A percentile compares a stretch with the other conserved stretches of the same genome.
phyloP scores from a whole-genome alignment of 2,888 invertebrate genomes.

The Ischnura elegans region DNA sequence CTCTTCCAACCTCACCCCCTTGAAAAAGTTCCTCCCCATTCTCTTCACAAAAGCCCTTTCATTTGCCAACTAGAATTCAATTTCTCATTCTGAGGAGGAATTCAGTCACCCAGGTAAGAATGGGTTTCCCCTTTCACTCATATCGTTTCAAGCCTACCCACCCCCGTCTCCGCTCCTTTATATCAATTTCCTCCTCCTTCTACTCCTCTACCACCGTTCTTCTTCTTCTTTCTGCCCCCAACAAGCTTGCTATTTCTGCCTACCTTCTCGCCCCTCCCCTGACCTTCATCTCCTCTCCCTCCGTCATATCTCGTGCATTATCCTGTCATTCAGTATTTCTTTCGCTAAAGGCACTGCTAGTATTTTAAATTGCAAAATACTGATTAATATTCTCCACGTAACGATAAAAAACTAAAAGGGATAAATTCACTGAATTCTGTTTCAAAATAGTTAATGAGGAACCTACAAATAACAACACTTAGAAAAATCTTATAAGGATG shows the following conservation, averaged over 20 bases:
- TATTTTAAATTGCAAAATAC: no score
- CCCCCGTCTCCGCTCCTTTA: slow-evolving; percentile 5
- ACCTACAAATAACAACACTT: no score
- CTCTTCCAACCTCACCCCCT: not conserved
- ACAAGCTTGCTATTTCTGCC: no score
- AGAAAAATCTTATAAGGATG: no score
- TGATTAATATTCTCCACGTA: no score
- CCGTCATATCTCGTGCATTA: no score
- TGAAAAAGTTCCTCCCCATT: no score
- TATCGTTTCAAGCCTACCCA: not conserved
- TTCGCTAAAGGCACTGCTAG: no score
- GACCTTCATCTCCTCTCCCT: not conserved
- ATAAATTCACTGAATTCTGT: no score
- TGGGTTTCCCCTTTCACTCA: slow-evolving; percentile 50
- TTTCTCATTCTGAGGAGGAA: slow-evolving; percentile 41
- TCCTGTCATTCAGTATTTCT: no score
- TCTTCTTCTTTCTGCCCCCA: not conserved
- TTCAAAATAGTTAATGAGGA: no score
- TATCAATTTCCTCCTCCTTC: slow-evolving; percentile 8
- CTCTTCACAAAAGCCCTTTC: slow-evolving; percentile 48
- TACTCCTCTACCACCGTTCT: not conserved
- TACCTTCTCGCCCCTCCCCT: not conserved
- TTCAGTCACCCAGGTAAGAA: slow-evolving; percentile 56
- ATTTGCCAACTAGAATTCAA: slow-evolving; percentile 54
- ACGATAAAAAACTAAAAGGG: no score